A percentile compares a stretch with the other conserved stretches of the same genome.
Conservation (phyloP, 2,113 vertebrate genomes). For the Megalops atlanticus region DNA sequence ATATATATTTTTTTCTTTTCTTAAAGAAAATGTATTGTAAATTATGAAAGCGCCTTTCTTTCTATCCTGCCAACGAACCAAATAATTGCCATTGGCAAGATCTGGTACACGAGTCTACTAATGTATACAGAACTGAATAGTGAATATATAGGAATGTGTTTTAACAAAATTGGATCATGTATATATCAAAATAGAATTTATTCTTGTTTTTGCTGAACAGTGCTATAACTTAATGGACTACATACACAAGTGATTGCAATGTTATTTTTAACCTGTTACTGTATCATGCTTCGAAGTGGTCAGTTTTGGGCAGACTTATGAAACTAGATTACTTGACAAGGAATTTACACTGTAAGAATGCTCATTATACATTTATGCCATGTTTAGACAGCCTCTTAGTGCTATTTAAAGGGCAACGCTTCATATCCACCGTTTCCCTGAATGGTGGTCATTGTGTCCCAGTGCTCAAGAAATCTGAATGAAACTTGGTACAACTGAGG, state of each 20-base stretch:
- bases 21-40: constrained; percentile 68
- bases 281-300: constrained; percentile 32
- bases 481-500: no score
- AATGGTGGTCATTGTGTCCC: constrained; percentile 29
- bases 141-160: constrained; percentile 55
- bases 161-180: constrained; percentile 70
- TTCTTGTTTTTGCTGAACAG: constrained; percentile 42
- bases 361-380: constrained; percentile 56
- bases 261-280: constrained; percentile 33
- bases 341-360: constrained; percentile 45
- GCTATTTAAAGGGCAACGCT: constrained; percentile 67
- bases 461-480: neutral
- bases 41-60: constrained; percentile 81
- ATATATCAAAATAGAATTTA: constrained; percentile 47
- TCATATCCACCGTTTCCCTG: constrained; percentile 41
- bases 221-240: constrained; percentile 36
- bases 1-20: constrained; percentile 50
- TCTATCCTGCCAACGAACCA: constrained; percentile 81
- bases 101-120: constrained; percentile 70
- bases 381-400: constrained; percentile 69
- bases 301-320: constrained; percentile 29
- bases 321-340: constrained; percentile 43
- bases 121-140: constrained; percentile 67
- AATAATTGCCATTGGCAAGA: constrained; percentile 80
- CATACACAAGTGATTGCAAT: constrained; percentile 19